phyloP scores from a whole-genome alignment of 2,797 vertebrate genomes.

The Oryzias sinensis region DNA sequence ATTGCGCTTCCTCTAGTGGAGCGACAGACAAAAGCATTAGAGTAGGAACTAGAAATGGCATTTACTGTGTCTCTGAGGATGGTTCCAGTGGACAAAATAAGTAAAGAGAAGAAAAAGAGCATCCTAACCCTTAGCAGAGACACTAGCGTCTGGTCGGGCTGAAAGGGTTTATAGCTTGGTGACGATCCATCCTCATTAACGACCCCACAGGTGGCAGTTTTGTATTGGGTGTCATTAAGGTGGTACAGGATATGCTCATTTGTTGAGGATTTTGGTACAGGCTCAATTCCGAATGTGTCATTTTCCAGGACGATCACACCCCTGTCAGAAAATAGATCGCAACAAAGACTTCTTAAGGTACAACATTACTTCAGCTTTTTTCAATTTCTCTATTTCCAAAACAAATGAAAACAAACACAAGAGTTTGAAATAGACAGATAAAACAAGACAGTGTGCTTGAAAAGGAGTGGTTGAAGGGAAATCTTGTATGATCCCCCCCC shows the following conservation, averaged over 20 bases:
- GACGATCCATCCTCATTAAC: constrained; percentile 37
- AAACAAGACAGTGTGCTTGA: no score
- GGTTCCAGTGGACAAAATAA: neutral
- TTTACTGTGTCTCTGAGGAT: neutral
- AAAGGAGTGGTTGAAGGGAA: no score
- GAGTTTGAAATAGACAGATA: no score
- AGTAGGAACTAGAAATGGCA: neutral
- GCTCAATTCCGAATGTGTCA: constrained; percentile 81
- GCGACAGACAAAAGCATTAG: neutral
- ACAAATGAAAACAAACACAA: no score
- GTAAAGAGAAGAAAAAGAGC: neutral
- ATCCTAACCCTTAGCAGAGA: constrained; percentile 62
- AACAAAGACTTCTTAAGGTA: neutral
- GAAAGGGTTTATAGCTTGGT: constrained; percentile 33
- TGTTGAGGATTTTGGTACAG: constrained; percentile 64
- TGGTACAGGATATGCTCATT: constrained; percentile 82
- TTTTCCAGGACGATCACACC: constrained; percentile 82
- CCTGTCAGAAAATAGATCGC: constrained; percentile 57
- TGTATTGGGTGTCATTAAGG: constrained; percentile 59
- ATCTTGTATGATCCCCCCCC: no score
- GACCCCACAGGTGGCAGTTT: constrained; percentile 76
- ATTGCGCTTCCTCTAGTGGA: constrained; percentile 78
- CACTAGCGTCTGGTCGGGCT: constrained; percentile 49
- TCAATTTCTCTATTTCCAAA: neutral
- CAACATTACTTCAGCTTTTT: neutral